Base-by-base conservation (phyloP, 2,888 invertebrate genomes). In the Drosophila quasianomalipes region DNA sequence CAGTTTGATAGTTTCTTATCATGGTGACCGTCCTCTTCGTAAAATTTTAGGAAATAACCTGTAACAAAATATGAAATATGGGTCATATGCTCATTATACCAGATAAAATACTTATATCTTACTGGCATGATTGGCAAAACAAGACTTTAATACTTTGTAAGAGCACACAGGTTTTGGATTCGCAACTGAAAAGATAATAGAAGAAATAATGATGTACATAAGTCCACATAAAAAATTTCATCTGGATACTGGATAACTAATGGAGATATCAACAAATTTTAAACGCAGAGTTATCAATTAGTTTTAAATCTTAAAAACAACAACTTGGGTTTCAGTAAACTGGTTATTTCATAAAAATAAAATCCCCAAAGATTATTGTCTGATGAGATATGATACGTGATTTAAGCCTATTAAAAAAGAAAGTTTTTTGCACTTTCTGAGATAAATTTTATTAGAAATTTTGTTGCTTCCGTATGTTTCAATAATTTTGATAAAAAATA, bases 131-230 rank as follows among this genome's bases (percentile, higher is more conserved):
- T 54, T 58, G 0, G 90, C 89, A 54, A 93, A 88, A 52, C 93
- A 93, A 4, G 78, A 57, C 26, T 83, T 91, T 2, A 93, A 73
- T 5, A 51, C 66, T 62, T 83, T 84, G 52, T 92, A 93, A 66
- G 83, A 74, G 72, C 93, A 93, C 0, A 93, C 91, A 0, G 83
- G 89, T 51, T 92, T 93, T 1, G 91, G 91, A 1, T 84, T 79
- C 5, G 64, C 22, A 65, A 91, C 93, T 93, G 28, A 22, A 82
- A 62, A 7, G 0, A 9, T 28, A 2, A 2, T 22, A 22, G 22
- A 22, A 22, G 22, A 47, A 47, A 47, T 47, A 26, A 26, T 26
- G 1, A 16, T 4, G 14, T 9, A 47, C 35, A 14, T 35, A 14
- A 14, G 35, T 7, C 22, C 41, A 41, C n/a, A 41, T 41, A 2